phyloP scores from a whole-genome alignment of 2,797 vertebrate genomes.

The Anniella stebbinsi region DNA sequence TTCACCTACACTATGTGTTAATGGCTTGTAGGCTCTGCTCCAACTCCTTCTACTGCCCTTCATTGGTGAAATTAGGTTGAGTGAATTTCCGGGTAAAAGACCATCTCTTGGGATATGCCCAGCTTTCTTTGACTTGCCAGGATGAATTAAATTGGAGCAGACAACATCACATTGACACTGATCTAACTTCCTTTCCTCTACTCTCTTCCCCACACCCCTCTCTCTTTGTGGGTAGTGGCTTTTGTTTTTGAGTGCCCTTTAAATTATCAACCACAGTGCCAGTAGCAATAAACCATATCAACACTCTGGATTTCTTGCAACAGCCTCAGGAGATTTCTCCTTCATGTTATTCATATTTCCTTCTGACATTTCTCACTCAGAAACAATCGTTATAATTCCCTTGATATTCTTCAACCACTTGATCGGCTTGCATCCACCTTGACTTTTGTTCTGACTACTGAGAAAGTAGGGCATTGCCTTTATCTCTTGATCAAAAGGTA shows the following conservation, averaged over 20 bases:
- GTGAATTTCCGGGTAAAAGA: constrained; percentile 84
- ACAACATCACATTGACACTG: constrained; percentile 76
- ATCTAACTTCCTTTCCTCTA: constrained; percentile 68
- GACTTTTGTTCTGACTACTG: constrained; percentile 1
- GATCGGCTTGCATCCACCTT: constrained; percentile 21
- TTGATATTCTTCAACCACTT: constrained; percentile 26
- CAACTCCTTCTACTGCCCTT: constrained; percentile 78
- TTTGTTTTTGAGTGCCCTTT: constrained; percentile 71
- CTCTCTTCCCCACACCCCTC: not conserved
- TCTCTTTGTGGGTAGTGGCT: constrained; percentile 68
- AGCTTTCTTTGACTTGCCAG: constrained; percentile 80
- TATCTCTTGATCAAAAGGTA: not conserved
- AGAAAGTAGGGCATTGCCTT: not conserved
- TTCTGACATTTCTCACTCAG: constrained; percentile 44
- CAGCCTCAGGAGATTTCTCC: constrained; percentile 48
- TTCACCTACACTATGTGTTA: constrained; percentile 66
- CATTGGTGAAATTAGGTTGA: constrained; percentile 86
- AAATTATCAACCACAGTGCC: constrained; percentile 61
- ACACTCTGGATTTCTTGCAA: constrained; percentile 48
- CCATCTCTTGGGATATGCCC: constrained; percentile 81
- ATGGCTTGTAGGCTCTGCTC: constrained; percentile 77
- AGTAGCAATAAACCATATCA: constrained; percentile 59
- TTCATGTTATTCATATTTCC: constrained; percentile 65
- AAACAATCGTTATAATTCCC: constrained; percentile 48
- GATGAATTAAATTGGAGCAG: constrained; percentile 83